Conservation (phyloP, 2,888 invertebrate species). For the Boloria selene region DNA sequence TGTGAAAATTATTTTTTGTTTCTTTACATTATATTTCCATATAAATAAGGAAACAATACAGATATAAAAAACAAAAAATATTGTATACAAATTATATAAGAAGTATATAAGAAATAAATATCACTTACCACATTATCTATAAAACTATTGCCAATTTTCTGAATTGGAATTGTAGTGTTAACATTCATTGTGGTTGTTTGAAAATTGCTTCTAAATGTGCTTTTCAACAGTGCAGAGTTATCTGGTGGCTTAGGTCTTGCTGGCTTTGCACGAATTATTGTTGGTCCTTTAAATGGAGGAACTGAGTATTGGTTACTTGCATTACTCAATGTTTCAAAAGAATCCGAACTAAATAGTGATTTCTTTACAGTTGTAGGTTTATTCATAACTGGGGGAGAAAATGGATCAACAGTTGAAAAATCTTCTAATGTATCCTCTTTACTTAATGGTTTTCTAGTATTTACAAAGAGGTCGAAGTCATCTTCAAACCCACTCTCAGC, state of each 20-base stretch:
- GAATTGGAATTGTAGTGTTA: slow-evolving; percentile 72
- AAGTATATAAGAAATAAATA: slow-evolving; percentile 1
- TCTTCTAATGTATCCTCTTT: slow-evolving; percentile 77
- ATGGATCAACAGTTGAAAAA: slow-evolving; percentile 80
- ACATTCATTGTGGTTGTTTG: slow-evolving; percentile 66
- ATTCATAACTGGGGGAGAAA: slow-evolving; percentile 70
- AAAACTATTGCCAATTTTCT: slow-evolving; percentile 65
- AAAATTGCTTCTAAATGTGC: slow-evolving; percentile 61
- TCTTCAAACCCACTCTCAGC: slow-evolving; percentile 92
- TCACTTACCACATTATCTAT: slow-evolving; percentile 70
- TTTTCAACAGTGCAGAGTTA: slow-evolving; percentile 69
- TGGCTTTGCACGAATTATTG: slow-evolving; percentile 88
- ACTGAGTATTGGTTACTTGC: slow-evolving; percentile 62
- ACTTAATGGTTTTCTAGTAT: slow-evolving; percentile 65
- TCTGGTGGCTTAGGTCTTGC: slow-evolving; percentile 81
- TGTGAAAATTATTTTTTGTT: no score
- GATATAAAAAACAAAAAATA: neutral
- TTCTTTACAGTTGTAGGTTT: slow-evolving; percentile 74
- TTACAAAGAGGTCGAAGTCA: slow-evolving; percentile 87
- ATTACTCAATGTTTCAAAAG: slow-evolving; percentile 84
- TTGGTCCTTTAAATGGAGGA: slow-evolving; percentile 83
- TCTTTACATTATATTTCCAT: no score
- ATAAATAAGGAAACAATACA: neutral
- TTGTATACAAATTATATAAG: neutral
- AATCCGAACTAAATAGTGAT: slow-evolving; percentile 83